These are phyloP conservation scores for Ovis aries DNA, from an alignment of 2,113 vertebrate species.

Conservation along the genomic window ARS-UI_Ramb_v3.0 NC_056054.1:181498501-181499000, in stretches of 20 bases:
- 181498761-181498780: background rate
- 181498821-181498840: background rate
- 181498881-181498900: conserved; percentile 3
- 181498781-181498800: background rate
- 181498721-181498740: background rate
- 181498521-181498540: background rate
- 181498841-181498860: background rate
- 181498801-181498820: background rate
- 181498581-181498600: background rate
- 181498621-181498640: background rate
- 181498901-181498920: background rate
- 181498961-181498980: background rate
- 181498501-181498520: background rate
- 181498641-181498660: background rate
- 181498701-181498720: accelerated
- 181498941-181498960: background rate
- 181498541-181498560: background rate
- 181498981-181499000: background rate
- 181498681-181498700: background rate
- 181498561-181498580: background rate
- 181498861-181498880: background rate
- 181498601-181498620: background rate
- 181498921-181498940: background rate
- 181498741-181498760: background rate
- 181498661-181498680: background rate